Evolutionary conservation across 2,113 vertebrate species (phyloP).

Genomic region (Lycaon pictus): DNA sequence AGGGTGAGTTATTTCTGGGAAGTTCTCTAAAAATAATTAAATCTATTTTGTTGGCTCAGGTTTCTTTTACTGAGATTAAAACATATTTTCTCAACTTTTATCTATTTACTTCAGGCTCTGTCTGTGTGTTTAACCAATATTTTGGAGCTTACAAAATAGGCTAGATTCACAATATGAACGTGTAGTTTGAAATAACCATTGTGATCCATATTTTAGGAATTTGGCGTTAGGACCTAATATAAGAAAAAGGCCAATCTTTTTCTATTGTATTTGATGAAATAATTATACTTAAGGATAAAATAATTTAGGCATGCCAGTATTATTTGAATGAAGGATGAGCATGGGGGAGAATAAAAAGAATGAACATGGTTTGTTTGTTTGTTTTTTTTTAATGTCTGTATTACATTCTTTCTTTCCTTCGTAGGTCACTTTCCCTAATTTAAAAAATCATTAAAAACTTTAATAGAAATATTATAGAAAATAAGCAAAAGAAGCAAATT

Average conservation of each 20-base stretch:
- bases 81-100: neutral
- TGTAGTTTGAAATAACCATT: neutral
- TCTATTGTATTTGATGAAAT: neutral
- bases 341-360: neutral
- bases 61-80: neutral
- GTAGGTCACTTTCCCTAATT: neutral
- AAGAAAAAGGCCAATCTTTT: neutral
- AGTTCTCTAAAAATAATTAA: constrained; percentile 35
- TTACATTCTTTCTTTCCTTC: neutral
- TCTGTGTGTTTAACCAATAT: neutral
- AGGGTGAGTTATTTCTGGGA: neutral
- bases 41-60: neutral
- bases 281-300: neutral
- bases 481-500: neutral
- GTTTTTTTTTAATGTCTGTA: neutral
- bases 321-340: constrained; percentile 17
- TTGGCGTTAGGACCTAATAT: neutral
- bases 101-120: neutral
- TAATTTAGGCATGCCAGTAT: neutral
- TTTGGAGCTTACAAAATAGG: neutral
- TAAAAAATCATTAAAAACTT: neutral
- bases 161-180: neutral
- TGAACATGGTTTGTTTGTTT: neutral
- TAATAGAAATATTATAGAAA: neutral
- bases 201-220: neutral